Percentiles rank a stretch among this genome's conserved stretches.
phyloP scores from a whole-genome alignment of 2,888 invertebrate species.

The Acanthococcus lagerstroemiae region DNA sequence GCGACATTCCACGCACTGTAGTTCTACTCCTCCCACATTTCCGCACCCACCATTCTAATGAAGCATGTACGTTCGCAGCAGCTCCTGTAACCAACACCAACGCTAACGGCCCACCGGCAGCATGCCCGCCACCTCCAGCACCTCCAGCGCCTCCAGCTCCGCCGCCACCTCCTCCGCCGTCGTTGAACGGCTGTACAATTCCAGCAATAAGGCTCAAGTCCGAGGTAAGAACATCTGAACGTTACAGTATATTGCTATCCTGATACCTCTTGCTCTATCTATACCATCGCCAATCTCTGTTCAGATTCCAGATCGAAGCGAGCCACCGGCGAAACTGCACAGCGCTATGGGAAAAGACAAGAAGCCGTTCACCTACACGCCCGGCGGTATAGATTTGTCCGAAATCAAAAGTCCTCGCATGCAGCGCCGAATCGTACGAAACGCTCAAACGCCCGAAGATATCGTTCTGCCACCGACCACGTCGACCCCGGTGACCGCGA shows the following conservation, averaged over 20 bases:
- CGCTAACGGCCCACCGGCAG: not conserved
- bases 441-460: constrained; percentile 42
- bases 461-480: constrained; percentile 43
- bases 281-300: too few species aligned
- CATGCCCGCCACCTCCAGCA: constrained; percentile 14
- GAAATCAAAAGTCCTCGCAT: constrained; percentile 84
- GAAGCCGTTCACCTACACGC: constrained; percentile 93
- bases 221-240: constrained; percentile 42
- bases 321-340: constrained; percentile 81
- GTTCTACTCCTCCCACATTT: not conserved
- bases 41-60: not conserved
- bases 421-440: constrained; percentile 64
- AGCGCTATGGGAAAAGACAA: constrained; percentile 95
- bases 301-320: constrained; percentile 42
- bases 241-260: too few species aligned
- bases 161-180: constrained; percentile 50
- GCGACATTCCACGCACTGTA: too few species aligned
- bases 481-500: constrained; percentile 22
- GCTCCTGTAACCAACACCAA: constrained; percentile 1
- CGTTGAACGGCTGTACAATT: constrained; percentile 46
- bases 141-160: constrained; percentile 39
- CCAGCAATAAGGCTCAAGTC: constrained; percentile 46
- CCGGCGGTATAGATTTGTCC: constrained; percentile 81
- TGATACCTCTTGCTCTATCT: not conserved
- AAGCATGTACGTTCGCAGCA: not conserved